These are phyloP conservation scores for Drosophila trichaetosa DNA, from an alignment of 2,888 invertebrate genomes.

Conservation along the genomic window DNA sequence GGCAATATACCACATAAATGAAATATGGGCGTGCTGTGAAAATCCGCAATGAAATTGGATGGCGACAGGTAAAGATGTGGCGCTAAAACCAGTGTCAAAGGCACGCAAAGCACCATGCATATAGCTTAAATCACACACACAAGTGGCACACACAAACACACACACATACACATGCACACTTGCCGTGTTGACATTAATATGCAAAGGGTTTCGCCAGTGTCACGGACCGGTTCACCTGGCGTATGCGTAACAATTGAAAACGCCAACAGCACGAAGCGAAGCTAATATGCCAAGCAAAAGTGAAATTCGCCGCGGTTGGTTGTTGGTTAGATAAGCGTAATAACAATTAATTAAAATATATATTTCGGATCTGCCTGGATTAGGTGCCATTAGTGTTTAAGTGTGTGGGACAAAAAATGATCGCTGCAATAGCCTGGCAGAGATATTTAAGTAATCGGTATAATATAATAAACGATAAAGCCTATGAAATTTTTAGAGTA, in stretches of 20 bases:
- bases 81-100: constrained; percentile 43
- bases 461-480: neutral
- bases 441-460: neutral
- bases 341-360: constrained; percentile 76
- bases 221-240: constrained; percentile 48
- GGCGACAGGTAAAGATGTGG: constrained; percentile 24
- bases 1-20: constrained; percentile 24
- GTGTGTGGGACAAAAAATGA: constrained; percentile 22
- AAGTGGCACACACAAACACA: constrained; percentile 2
- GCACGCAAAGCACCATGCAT: constrained; percentile 48
- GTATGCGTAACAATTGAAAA: constrained; percentile 75
- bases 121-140: constrained; percentile 31
- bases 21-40: constrained; percentile 46
- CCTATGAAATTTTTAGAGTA: neutral
- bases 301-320: neutral
- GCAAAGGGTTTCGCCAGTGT: constrained; percentile 48
- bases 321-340: constrained; percentile 68
- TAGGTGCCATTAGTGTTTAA: constrained; percentile 37
- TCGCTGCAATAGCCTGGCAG: neutral
- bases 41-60: constrained; percentile 50
- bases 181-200: constrained; percentile 59
- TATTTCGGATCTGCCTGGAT: constrained; percentile 42
- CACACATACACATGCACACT: neutral
- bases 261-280: constrained; percentile 37
- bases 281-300: constrained; percentile 38